Percentiles rank a stretch among this genome's conserved stretches.
Conservation (phyloP, 2,113 vertebrate species). For the Thomomys bottae region DNA sequence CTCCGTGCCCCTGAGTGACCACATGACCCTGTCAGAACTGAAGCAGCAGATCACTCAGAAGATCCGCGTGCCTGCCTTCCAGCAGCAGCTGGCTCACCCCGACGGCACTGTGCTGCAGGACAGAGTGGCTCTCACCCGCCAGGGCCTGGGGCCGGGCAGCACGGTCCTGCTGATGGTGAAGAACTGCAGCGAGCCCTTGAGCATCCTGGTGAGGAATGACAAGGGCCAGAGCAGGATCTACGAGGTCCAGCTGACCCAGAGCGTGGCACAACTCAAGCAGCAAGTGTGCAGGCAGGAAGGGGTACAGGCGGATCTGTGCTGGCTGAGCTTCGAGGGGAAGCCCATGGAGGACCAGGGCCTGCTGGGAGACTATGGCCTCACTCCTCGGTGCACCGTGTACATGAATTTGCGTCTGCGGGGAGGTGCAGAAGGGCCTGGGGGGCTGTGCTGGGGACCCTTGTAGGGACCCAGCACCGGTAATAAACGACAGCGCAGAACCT, state of each 20-base stretch:
- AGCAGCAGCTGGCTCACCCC: slow-evolving; percentile 27
- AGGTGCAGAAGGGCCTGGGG: background rate
- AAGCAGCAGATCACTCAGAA: slow-evolving; percentile 28
- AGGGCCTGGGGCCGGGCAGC: slow-evolving; percentile 35
- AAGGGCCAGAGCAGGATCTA: background rate
- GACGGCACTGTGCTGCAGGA: rapidly evolving
- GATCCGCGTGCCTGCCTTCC: background rate
- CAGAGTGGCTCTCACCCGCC: rapidly evolving
- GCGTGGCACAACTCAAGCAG: slow-evolving; percentile 38
- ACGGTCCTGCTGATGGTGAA: slow-evolving; percentile 49
- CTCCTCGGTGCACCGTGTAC: background rate
- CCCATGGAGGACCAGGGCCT: slow-evolving; percentile 14
- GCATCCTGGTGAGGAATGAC: slow-evolving; percentile 66
- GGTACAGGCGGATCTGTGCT: background rate
- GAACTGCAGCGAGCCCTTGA: background rate
- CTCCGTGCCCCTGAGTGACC: background rate
- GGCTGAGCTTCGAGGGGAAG: slow-evolving; percentile 63
- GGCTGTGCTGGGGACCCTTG: background rate
- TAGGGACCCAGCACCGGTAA: background rate
- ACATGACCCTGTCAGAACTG: background rate
- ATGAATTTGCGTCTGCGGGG: slow-evolving; percentile 70
- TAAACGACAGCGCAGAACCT: background rate
- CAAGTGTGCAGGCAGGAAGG: slow-evolving; percentile 16
- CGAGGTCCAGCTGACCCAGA: slow-evolving; percentile 24
- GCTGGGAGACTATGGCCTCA: slow-evolving; percentile 65